Percentiles rank a stretch among this genome's conserved stretches.
Evolutionary conservation across 2,888 invertebrate species (phyloP).

Genomic region (Cyclophora punctaria): DNA sequence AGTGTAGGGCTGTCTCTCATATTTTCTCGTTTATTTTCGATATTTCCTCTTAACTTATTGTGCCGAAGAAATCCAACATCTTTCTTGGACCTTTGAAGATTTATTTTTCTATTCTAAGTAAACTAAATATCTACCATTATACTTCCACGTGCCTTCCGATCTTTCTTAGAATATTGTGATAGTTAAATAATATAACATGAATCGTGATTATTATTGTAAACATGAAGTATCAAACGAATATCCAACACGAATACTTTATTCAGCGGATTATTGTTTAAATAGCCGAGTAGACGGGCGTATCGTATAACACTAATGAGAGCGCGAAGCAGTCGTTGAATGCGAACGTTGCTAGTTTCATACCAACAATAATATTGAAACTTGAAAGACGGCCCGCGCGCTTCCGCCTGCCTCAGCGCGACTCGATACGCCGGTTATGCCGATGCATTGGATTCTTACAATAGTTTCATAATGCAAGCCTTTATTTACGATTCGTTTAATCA

Average conservation of each 20-base stretch:
- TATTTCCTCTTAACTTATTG: neutral
- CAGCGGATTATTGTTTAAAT: too few species aligned
- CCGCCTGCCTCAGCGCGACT: conserved; percentile 35
- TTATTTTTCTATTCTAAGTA: too few species aligned
- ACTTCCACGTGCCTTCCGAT: too few species aligned
- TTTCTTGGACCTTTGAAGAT: too few species aligned
- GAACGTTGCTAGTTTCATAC: conserved; percentile 34
- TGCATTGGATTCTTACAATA: conserved; percentile 23
- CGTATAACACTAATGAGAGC: conserved; percentile 15
- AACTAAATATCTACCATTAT: too few species aligned
- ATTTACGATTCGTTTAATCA: too few species aligned
- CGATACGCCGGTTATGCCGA: conserved; percentile 37
- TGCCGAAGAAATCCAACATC: too few species aligned
- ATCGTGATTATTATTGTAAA: too few species aligned
- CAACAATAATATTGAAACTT: conserved; percentile 48
- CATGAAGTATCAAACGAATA: neutral
- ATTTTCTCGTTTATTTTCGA: neutral
- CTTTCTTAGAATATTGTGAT: too few species aligned
- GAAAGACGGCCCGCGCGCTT: conserved; percentile 44
- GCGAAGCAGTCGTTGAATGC: conserved; percentile 20
- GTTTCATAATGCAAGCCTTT: too few species aligned
- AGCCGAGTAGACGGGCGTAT: neutral
- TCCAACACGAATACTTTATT: conserved; percentile 1
- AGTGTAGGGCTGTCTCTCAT: conserved; percentile 10
- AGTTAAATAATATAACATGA: too few species aligned